These are phyloP conservation scores for Micoletzkya japonica DNA, from an alignment of 2,888 invertebrate species.

Conservation along the genomic window DNA sequence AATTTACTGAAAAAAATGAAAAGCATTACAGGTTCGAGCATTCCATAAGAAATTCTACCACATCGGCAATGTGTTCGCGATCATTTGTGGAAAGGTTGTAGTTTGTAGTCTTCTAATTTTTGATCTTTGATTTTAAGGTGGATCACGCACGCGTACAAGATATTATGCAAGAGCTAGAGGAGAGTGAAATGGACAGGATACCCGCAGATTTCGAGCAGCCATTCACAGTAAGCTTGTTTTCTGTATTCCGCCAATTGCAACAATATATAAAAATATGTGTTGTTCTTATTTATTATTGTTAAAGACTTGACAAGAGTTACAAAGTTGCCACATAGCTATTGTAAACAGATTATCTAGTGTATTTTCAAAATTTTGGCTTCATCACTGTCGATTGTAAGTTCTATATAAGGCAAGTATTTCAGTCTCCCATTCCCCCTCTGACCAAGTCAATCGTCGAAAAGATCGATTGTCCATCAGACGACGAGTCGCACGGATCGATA, in stretches of 20 bases:
- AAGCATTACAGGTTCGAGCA: conserved; percentile 68
- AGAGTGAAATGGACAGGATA: conserved; percentile 65
- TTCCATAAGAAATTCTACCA: conserved; percentile 86
- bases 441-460: conserved; percentile 36
- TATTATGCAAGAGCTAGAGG: conserved; percentile 76
- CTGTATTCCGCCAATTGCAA: too few species aligned
- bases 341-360: too few species aligned
- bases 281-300: too few species aligned
- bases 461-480: conserved; percentile 56
- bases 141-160: conserved; percentile 75
- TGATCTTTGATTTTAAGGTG: conserved; percentile 65
- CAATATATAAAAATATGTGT: too few species aligned
- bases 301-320: too few species aligned
- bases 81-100: conserved; percentile 75
- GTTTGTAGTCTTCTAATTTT: neutral
- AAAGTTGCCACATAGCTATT: too few species aligned
- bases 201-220: conserved; percentile 52
- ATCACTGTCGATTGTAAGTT: too few species aligned
- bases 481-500: conserved; percentile 52
- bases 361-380: too few species aligned
- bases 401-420: neutral
- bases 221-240: conserved; percentile 37
- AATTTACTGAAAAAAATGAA: neutral
- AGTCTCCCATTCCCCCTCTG: conserved; percentile 33
- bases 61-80: conserved; percentile 82